These are phyloP conservation scores for Hydrochoerus hydrochaeris DNA, from an alignment of 2,113 vertebrate genomes.

Conservation along the genomic window DNA sequence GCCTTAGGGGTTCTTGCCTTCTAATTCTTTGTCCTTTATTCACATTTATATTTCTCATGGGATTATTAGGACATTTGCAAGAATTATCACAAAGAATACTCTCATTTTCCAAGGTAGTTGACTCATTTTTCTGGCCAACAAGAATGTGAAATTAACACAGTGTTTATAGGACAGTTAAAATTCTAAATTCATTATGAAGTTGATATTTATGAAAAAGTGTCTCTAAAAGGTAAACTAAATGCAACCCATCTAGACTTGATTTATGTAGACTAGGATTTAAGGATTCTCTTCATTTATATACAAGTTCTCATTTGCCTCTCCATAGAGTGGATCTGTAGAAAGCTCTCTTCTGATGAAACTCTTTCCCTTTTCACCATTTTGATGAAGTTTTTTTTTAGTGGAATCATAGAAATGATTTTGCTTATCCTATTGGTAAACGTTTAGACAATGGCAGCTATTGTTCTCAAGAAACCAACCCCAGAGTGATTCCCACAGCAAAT, in stretches of 20 bases:
- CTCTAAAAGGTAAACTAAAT: slow-evolving; percentile 37
- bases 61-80: neutral
- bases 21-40: neutral
- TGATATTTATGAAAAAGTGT: neutral
- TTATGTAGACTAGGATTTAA: neutral
- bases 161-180: neutral
- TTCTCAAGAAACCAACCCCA: neutral
- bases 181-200: slow-evolving; percentile 20
- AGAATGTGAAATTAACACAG: neutral
- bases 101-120: neutral
- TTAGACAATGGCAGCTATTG: neutral
- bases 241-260: neutral
- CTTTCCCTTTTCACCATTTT: neutral
- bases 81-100: neutral
- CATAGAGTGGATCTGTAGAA: neutral
- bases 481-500: slow-evolving; percentile 11
- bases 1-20: neutral
- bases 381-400: neutral
- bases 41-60: neutral
- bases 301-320: neutral
- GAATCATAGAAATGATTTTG: slow-evolving; percentile 46
- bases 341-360: slow-evolving; percentile 37
- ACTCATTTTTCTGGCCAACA: neutral
- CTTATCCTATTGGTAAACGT: slow-evolving; percentile 23
- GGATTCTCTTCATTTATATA: neutral